Base-by-base conservation (phyloP, 92 coral and sea anemone species). In the Epizoanthus scotinus region DNA sequence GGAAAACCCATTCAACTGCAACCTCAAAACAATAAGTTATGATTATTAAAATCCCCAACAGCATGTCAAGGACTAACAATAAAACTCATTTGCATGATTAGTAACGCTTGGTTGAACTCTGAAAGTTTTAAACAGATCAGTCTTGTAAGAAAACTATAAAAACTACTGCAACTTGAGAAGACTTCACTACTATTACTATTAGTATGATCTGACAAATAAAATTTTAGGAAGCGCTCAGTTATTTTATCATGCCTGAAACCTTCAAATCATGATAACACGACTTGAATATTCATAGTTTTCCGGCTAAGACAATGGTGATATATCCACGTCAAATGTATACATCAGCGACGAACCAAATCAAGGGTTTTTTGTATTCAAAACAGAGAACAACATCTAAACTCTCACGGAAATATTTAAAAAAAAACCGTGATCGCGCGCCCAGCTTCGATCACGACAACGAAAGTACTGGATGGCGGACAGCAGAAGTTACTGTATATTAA, bases 231-330 rank as follows among this genome's bases (percentile, higher is more conserved):
- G 40, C 21, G 7, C 13, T 29, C 57, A 57, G 22, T 14, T 31
- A 20, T 22, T 36, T 75, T 44, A 12, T 12, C 52, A 44, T 44
- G 52, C 12, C 52, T 44, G 52, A 44, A 44, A 44, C 14, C 52
- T 44, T n/a, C n/a, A n/a, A n/a, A n/a, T n/a, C 22, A 59, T 21
- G 27, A 75, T 47, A 71, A 50, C 78, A 71, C 8, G 38, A 38
- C 81, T 57, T 38, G 81, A 75, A 75, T 75, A 75, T 75, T 75
- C 68, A 75, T 44, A 75, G 68, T 57, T 13, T 34, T 75, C 22
- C 25, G 31, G 63, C 81, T 38, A 21, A 57, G 53, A 75, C 81
- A 75, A 75, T 59, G 47, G 17, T 21, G 47, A 22, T 21, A 60
- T 59, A 1, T 36, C 79, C 79, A 73, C 79, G 79, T 73, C 79